A percentile compares a stretch with the other conserved stretches of the same genome.
These are phyloP conservation scores for Malacosoma neustria DNA, from an alignment of 2,888 invertebrate species.

Conservation along the genomic window DNA sequence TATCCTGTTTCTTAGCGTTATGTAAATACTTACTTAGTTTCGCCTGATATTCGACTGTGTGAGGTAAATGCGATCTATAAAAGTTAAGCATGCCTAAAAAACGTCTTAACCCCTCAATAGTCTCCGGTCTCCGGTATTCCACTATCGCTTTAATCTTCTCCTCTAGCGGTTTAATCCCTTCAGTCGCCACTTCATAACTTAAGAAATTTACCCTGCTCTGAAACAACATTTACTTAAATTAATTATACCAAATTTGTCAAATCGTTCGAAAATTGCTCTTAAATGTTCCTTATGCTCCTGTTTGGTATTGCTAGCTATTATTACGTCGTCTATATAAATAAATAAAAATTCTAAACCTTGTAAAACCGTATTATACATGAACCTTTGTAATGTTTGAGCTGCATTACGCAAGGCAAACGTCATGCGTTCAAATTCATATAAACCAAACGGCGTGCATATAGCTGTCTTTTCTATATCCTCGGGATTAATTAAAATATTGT, in stretches of 20 bases:
- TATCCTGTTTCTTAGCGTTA: conserved; percentile 1
- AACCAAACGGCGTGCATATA: conserved; percentile 3
- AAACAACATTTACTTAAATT: too few species aligned
- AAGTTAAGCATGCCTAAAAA: conserved; percentile 14
- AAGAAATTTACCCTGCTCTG: too few species aligned
- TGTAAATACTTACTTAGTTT: conserved; percentile 1
- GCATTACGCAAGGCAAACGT: conserved; percentile 8
- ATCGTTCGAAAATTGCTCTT: too few species aligned
- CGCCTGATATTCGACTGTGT: neutral
- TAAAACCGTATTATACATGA: conserved; percentile 10
- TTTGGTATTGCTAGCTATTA: too few species aligned
- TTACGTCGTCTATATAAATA: conserved; percentile 26
- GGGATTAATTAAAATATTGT: conserved; percentile 1
- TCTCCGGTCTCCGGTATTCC: conserved; percentile 11
- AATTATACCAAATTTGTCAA: too few species aligned
- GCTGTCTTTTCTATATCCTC: conserved; percentile 6
- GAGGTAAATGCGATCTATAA: conserved; percentile 10
- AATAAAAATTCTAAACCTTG: conserved; percentile 12
- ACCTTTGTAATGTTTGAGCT: conserved; percentile 12
- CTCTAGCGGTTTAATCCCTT: too few species aligned
- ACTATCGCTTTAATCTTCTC: conserved; percentile 4
- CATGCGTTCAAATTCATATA: conserved; percentile 1
- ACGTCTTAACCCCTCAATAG: conserved; percentile 8
- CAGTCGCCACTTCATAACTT: too few species aligned
- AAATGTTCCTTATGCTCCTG: too few species aligned